Evolutionary conservation across 2,113 vertebrate species (phyloP).

Genomic region (Tragelaphus strepsiceros): DNA sequence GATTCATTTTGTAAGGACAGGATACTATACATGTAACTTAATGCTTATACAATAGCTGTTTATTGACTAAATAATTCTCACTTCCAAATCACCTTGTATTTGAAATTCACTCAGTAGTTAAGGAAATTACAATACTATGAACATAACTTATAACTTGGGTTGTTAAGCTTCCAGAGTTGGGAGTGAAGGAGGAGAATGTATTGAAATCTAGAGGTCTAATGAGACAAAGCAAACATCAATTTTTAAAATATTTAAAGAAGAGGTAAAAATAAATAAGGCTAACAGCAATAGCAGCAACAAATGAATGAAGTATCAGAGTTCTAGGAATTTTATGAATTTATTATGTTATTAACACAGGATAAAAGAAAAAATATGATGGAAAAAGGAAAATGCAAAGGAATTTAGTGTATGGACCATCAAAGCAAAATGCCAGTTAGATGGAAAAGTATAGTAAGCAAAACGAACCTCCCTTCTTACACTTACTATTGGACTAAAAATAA

Average conservation of each 20-base stretch:
- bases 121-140: neutral
- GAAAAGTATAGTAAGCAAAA: neutral
- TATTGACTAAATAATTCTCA: neutral
- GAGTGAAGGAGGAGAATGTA: neutral
- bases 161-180: neutral
- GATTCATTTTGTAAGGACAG: neutral
- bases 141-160: neutral
- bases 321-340: neutral
- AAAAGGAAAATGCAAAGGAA: neutral
- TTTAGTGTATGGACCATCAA: neutral
- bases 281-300: neutral
- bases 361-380: neutral
- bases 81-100: neutral
- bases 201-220: neutral
- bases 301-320: neutral
- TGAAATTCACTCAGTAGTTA: neutral
- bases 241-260: neutral
- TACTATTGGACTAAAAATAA: neutral
- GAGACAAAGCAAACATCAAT: neutral
- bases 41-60: too few relatives aligned
- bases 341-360: neutral
- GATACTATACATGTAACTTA: neutral
- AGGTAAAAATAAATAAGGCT: neutral
- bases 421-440: neutral
- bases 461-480: rapidly evolving